Evolutionary conservation across 2,113 vertebrate genomes (phyloP).

Genomic region (Porphyrio hochstetteri): DNA sequence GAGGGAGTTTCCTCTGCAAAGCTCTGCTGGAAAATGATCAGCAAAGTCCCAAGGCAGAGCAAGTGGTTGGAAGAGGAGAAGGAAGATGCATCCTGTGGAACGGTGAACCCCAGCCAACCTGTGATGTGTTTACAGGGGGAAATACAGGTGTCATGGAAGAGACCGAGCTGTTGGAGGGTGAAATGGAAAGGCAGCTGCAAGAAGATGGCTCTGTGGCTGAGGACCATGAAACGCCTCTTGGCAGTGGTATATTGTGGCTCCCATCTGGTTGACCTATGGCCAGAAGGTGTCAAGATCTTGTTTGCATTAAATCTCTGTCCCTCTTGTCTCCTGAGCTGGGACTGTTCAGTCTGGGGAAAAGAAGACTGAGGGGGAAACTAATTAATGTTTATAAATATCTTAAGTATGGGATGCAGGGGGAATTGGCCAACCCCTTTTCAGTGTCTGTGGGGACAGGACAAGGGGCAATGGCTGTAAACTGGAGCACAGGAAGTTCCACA

Average conservation of each 20-base stretch:
- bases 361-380: too few relatives aligned
- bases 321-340: not conserved
- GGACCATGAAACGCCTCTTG: not conserved
- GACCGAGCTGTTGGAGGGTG: not conserved
- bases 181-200: not conserved
- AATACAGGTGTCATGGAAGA: not conserved
- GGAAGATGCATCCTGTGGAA: not conserved
- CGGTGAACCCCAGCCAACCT: accelerated
- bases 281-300: not conserved
- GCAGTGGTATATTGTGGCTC: not conserved
- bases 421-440: too few relatives aligned
- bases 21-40: not conserved
- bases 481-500: too few relatives aligned
- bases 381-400: too few relatives aligned
- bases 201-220: not conserved
- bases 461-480: too few relatives aligned
- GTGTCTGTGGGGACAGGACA: too few relatives aligned
- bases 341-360: too few relatives aligned
- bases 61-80: not conserved
- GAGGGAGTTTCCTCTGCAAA: not conserved
- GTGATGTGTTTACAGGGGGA: not conserved
- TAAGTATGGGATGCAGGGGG: too few relatives aligned
- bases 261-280: not conserved
- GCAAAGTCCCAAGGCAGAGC: accelerated
- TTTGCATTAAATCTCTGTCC: not conserved